phyloP scores from a whole-genome alignment of 2,113 vertebrate species.

The Pedionomus torquatus region DNA sequence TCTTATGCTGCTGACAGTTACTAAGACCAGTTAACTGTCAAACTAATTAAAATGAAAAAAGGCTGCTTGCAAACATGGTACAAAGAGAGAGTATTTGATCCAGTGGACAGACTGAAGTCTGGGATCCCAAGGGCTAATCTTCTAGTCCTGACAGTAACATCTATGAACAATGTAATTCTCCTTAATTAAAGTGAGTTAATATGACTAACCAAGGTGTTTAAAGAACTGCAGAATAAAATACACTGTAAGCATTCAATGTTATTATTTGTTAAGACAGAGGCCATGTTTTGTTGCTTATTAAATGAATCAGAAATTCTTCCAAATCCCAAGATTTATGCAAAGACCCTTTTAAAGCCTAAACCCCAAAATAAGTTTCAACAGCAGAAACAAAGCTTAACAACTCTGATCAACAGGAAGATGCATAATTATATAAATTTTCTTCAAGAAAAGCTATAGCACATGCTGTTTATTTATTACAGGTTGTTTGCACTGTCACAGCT shows the following conservation, averaged over 20 bases:
- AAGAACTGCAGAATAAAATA: background rate
- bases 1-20: background rate
- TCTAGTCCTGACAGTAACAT: background rate
- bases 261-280: background rate
- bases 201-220: background rate
- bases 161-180: background rate
- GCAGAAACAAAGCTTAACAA: background rate
- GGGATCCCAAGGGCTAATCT: background rate
- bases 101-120: background rate
- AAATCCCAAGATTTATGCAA: background rate
- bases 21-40: background rate
- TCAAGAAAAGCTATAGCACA: background rate
- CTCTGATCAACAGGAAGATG: background rate
- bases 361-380: background rate
- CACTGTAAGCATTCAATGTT: background rate
- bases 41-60: background rate
- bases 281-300: background rate
- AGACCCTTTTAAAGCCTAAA: background rate
- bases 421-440: background rate
- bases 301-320: background rate
- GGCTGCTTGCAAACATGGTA: background rate
- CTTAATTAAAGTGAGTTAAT: background rate
- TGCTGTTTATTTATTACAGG: slow-evolving; percentile 65
- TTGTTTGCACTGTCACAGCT: slow-evolving; percentile 78
- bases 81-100: background rate